Evolutionary conservation across 92 coral and sea anemone genomes (phyloP), one percentile per base, ranked within the genome.

Genomic region (Micromussa lordhowensis): DNA sequence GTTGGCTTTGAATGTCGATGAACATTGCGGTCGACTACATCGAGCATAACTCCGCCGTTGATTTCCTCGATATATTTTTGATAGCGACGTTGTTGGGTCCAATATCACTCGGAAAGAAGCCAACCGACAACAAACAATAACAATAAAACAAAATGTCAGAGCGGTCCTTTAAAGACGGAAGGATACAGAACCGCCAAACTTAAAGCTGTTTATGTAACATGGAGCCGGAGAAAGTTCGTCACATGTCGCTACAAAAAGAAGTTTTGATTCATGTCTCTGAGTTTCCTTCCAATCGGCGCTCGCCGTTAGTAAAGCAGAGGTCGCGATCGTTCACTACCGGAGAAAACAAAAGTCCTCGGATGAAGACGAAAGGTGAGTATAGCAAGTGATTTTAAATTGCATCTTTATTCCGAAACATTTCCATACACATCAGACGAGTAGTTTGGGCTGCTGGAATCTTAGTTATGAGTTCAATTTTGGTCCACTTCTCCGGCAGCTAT

Each of bases 241-340:
- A 73, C 12, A 55, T 17, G 53, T 84, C 88, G 19, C 34, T 70
- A 21, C 88, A 55, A 22, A 49, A 18, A 53, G 78, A 82, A 21
- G 71, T 74, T 30, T 73, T 76, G 35, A 84, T 73, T 32, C 77
- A 73, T 36, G 68, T 57, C 15, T 84, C 88, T 17, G 44, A 59
- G 17, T 32, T 68, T 22, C 72, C 72, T 57, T 55, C 80, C 51
- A 11, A n/a, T 28, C 86, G 78, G 1, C 44, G 29, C 12, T 68
- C 64, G 32, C 51, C 74, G 2, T 57, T 75, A 51, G 40, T 57
- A 32, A 74, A 74, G 32, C 81, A 84, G 72, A 74, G 88, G 55
- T 84, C 88, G 17, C 81, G 68, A 28, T 84, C 88, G 5, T 78
- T 84, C 5, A 57, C 29, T 18, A 49, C 32, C 19, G 82, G 40